phyloP scores from a whole-genome alignment of 2,888 invertebrate genomes.

The Lasioglossum malachurum region DNA sequence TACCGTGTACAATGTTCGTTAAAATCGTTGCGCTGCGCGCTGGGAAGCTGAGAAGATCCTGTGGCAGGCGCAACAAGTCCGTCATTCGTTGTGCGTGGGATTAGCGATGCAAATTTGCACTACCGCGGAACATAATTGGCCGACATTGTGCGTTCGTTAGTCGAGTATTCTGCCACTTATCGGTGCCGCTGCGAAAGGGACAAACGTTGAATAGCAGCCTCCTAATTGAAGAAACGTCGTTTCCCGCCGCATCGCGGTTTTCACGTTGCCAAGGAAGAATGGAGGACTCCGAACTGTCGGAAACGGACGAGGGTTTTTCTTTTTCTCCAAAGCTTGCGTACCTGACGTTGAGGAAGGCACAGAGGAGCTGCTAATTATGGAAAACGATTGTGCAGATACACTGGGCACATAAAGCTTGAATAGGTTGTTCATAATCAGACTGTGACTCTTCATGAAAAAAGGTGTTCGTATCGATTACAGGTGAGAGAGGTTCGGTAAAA shows the following conservation, averaged over 20 bases:
- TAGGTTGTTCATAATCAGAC: not conserved
- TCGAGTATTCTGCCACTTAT: conserved; percentile 70
- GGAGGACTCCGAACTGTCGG: conserved; percentile 29
- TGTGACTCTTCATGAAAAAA: not conserved
- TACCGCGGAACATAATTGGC: conserved; percentile 74
- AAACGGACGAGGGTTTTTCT: conserved; percentile 26
- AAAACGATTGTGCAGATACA: conserved; percentile 22
- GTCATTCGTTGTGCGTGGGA: conserved; percentile 70
- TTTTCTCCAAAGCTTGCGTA: not conserved
- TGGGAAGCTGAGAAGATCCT: conserved; percentile 40
- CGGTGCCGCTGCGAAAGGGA: conserved; percentile 45
- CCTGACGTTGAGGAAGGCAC: not conserved
- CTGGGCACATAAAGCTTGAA: not conserved
- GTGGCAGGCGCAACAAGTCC: conserved; percentile 55
- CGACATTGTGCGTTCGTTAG: conserved; percentile 77
- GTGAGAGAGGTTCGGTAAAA: not conserved
- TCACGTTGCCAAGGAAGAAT: conserved; percentile 51
- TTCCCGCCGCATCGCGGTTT: conserved; percentile 54
- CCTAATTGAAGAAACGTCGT: conserved; percentile 52
- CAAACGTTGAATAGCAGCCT: conserved; percentile 51
- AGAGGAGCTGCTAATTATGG: conserved; percentile 30
- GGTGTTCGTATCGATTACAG: no score
- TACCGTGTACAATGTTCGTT: conserved; percentile 54
- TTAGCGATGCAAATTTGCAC: conserved; percentile 76
- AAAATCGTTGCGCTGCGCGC: conserved; percentile 43